Base-by-base conservation (phyloP, 2,113 vertebrate genomes). In the Connochaetes taurinus region DNA sequence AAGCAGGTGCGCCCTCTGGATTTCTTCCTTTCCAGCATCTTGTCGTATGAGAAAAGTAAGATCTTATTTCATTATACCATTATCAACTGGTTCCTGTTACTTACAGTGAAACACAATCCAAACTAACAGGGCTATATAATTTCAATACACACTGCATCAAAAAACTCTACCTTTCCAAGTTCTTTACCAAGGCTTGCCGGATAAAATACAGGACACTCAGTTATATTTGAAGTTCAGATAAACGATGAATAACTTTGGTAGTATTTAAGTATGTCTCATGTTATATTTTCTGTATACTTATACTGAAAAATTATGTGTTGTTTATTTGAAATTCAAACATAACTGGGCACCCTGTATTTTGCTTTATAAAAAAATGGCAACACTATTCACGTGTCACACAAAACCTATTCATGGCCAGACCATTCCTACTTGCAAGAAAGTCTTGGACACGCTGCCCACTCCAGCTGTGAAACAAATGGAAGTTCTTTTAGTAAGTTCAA, bases 291-390 rank as follows among this genome's bases (percentile, higher is more conserved):
- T 45, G 27, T 90, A 86, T 58, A 36, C 33, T 88, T 91, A 84
- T 15, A 40, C 40, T 81, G 27, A 60, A 81, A 92, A 94, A 62
- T 4, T 47, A 50, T 62, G n/a, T 19, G 71, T 52, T 23, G 9
- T 93, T 91, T 91, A 85, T 74, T 78, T 60, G 53, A 88, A 96
- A 94, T 93, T 94, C 33, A 94, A 52, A 81, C 71, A 16, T 57
- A 90, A 58, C 29, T 87, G 36, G n/a, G 50, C 45, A 94, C 83
- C 19, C 78, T 71, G 50, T 14, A 74, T 80, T 91, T 92, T 93
- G 78, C 10, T 53, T 88, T 96, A 43, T 45, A 67, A 92, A 82
- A 88, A 43, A 76, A 82, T 53, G 36, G 31, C 62, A 95, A 64
- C 12, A 17, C 64, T 67, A 85, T 64, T 95, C 84, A 93, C 36